phyloP scores from a whole-genome alignment of 2,797 vertebrate genomes.

The Fistularia commersonii region DNA sequence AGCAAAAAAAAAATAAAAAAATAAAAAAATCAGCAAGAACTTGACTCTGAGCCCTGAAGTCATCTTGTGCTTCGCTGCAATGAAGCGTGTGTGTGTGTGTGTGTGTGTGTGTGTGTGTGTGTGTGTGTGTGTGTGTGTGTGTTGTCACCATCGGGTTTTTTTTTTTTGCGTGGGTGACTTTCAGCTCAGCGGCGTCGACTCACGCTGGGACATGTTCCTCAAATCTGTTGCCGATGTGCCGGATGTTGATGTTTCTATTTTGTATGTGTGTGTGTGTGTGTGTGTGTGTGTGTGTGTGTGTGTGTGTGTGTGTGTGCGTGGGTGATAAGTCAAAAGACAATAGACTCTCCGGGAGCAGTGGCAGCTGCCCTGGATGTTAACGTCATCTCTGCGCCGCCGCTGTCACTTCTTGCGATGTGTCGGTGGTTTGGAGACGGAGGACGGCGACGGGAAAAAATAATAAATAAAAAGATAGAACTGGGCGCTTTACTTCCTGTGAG shows the following conservation, averaged over 20 bases:
- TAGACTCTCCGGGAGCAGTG: constrained; percentile 16
- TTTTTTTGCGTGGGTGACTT: constrained; percentile 59
- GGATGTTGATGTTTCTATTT: constrained; percentile 2
- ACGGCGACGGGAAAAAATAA: background rate
- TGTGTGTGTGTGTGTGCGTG: constrained; percentile 12
- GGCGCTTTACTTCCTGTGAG: too few relatives aligned
- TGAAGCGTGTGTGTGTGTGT: constrained; percentile 5
- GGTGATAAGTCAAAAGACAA: constrained; percentile 46
- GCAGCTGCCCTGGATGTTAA: constrained; percentile 45
- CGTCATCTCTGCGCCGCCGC: constrained; percentile 6
- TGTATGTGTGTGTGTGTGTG: background rate
- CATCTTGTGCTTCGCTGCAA: too few relatives aligned
- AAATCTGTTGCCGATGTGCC: constrained; percentile 1
- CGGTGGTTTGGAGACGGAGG: background rate
- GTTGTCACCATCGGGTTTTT: too few relatives aligned
- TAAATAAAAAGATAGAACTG: too few relatives aligned
- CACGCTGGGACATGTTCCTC: constrained; percentile 58
- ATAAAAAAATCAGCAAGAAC: too few relatives aligned
- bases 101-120: constrained; percentile 1
- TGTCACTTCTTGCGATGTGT: constrained; percentile 18
- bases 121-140: too few relatives aligned
- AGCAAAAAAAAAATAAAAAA: too few relatives aligned
- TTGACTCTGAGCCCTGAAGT: constrained; percentile 30
- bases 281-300: constrained; percentile 11
- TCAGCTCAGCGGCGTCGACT: constrained; percentile 47